phyloP scores from a whole-genome alignment of 1,140 invertebrate species.

The Drosophila prosaltans region DNA sequence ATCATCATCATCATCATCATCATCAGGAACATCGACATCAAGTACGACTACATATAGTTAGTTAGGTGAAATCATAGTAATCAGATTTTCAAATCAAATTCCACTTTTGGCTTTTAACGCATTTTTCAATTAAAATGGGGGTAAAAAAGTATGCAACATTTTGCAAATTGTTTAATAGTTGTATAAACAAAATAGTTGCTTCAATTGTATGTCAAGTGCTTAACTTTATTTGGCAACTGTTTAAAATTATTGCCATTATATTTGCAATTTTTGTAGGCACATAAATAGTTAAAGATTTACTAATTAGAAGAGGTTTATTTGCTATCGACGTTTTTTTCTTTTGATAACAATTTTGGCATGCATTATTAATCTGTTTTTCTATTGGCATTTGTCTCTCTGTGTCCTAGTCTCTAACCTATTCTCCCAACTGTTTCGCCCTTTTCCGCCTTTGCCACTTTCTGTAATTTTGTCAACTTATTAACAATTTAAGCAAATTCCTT shows the following conservation, averaged over 20 bases:
- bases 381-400: neutral
- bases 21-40: no score
- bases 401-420: neutral
- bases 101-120: neutral
- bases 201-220: no score
- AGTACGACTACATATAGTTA: neutral
- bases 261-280: no score
- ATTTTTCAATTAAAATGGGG: neutral
- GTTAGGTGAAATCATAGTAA: constrained; percentile 10
- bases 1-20: constrained; percentile 4
- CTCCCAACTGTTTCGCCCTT: neutral
- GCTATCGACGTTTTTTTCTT: no score
- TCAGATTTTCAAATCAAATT: constrained; percentile 1
- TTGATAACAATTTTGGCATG: no score
- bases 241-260: no score
- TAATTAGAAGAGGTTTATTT: no score
- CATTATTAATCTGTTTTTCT: no score
- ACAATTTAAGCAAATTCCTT: neutral
- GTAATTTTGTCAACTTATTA: neutral
- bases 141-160: no score
- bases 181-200: no score
- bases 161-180: no score
- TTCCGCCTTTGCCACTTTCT: neutral
- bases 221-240: neutral
- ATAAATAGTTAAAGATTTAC: no score